Base-by-base conservation (phyloP, 2,888 invertebrate species). In the Nyleta sp. region DNA sequence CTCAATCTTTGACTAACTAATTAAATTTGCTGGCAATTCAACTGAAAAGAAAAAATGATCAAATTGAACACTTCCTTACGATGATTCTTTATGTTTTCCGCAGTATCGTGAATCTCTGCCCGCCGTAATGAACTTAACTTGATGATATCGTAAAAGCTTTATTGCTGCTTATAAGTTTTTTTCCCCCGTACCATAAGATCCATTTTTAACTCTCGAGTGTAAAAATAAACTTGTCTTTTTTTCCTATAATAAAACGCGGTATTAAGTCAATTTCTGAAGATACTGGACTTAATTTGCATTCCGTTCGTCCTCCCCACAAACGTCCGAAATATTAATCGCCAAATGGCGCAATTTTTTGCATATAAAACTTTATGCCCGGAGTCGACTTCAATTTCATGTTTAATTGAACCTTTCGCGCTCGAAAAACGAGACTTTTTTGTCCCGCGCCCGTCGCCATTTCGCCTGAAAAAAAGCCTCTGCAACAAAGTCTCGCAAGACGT, bases 81-180 rank as follows among this genome's bases (percentile, higher is more conserved):
- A 46, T 59, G 18, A 38, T 53, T 20, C 35, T 20, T 35, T 53
- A 35, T 18, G 35, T 22, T 59, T 33, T 33, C 40, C 35, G 20
- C 38, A 5, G 13, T 33, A 31, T 13, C 35, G 42, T 38, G 24
- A 48, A 46, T 44, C 46, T 38, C 46, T 24, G 35, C 33, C n/a
- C 18, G 13, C 28, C 17, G 50, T 50, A 50, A 64, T 52, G 50
- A 64, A 50, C 40, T 64, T 64, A 64, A 64, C 64, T 64, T 52
- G 50, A 52, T 64, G 64, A 50, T 64, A 64, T 62, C 62, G 62
- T 62, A 62, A 62, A 62, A 48, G 48, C 48, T 62, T 62, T 62
- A 50, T 62, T 35, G 24, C 48, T 5, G 33, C 46, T 46, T 35
- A 59, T 59, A 42, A 42, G 38, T 24, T 44, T 44, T 44, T 44